phyloP scores from a whole-genome alignment of 2,113 vertebrate species.

The Macroglossus sobrinus region DNA sequence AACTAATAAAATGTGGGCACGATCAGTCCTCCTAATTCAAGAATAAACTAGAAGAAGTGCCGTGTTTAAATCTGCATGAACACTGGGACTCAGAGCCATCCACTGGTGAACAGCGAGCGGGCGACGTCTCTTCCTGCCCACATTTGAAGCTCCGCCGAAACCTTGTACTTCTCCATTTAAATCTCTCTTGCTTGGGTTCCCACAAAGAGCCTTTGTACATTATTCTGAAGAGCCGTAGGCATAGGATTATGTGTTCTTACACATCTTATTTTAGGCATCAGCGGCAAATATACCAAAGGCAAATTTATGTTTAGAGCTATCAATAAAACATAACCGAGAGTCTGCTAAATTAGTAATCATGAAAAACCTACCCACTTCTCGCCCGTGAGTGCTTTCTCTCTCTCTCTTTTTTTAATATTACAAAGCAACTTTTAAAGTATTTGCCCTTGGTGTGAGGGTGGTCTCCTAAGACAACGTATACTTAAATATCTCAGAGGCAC shows the following conservation, averaged over 20 bases:
- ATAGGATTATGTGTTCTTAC: conserved; percentile 64
- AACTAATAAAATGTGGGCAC: neutral
- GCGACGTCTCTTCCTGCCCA: neutral
- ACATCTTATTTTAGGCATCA: conserved; percentile 69
- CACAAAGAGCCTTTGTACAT: conserved; percentile 49
- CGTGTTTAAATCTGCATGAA: conserved; percentile 45
- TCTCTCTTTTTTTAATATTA: conserved; percentile 63
- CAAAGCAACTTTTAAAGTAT: conserved; percentile 73
- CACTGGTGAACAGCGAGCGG: accelerated
- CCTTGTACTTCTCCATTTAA: neutral
- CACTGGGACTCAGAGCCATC: neutral
- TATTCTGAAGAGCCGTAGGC: conserved; percentile 68
- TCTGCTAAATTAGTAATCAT: conserved; percentile 83
- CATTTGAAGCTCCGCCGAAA: neutral
- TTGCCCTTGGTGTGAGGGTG: conserved; percentile 71
- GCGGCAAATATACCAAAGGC: conserved; percentile 65
- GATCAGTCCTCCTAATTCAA: neutral
- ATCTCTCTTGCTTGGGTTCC: conserved; percentile 41
- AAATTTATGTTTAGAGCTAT: conserved; percentile 80
- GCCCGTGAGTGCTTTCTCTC: neutral
- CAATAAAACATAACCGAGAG: conserved; percentile 83
- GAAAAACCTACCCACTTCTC: conserved; percentile 40
- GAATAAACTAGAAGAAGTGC: conserved; percentile 27
- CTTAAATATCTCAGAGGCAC: conserved; percentile 71
- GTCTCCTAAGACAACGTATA: conserved; percentile 40